These are phyloP conservation scores for Scomber scombrus DNA, from an alignment of 2,113 vertebrate genomes.

Conservation along the genomic window DNA sequence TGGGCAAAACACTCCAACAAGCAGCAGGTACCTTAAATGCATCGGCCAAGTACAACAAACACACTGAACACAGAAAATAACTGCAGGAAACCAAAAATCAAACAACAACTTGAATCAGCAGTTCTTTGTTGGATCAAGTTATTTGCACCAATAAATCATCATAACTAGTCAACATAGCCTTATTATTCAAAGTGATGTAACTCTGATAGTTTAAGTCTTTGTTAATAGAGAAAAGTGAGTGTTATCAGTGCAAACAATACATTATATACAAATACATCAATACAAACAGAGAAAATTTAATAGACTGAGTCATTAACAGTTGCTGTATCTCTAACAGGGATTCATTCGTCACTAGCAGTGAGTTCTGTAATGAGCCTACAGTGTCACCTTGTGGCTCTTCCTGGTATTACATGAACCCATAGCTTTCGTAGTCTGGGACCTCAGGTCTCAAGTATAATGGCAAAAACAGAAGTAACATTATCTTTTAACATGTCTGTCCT, in stretches of 20 bases:
- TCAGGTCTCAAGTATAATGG: not conserved
- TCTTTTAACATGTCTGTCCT: no score
- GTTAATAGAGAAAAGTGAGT: not conserved
- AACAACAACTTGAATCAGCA: slow-evolving; percentile 15
- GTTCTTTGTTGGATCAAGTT: not conserved
- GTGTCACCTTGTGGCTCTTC: slow-evolving; percentile 39
- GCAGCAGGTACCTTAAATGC: not conserved
- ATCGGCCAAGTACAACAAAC: not conserved
- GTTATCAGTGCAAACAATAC: no score
- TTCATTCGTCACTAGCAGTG: no score
- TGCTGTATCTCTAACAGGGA: no score
- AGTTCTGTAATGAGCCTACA: not conserved
- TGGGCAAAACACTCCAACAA: not conserved
- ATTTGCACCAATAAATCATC: not conserved
- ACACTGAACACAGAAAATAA: not conserved
- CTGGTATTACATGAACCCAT: not conserved
- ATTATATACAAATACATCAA: no score
- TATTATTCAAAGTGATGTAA: no score
- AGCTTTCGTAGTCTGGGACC: not conserved
- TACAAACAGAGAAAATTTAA: no score
- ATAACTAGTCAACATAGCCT: not conserved
- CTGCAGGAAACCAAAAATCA: not conserved
- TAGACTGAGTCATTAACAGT: no score
- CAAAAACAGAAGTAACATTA: no score
- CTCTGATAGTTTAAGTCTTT: not conserved